A percentile compares a stretch with the other conserved stretches of the same genome.
These are phyloP conservation scores for Drosophila mauritiana DNA, from an alignment of 1,140 invertebrate species.

Conservation along the genomic window DNA sequence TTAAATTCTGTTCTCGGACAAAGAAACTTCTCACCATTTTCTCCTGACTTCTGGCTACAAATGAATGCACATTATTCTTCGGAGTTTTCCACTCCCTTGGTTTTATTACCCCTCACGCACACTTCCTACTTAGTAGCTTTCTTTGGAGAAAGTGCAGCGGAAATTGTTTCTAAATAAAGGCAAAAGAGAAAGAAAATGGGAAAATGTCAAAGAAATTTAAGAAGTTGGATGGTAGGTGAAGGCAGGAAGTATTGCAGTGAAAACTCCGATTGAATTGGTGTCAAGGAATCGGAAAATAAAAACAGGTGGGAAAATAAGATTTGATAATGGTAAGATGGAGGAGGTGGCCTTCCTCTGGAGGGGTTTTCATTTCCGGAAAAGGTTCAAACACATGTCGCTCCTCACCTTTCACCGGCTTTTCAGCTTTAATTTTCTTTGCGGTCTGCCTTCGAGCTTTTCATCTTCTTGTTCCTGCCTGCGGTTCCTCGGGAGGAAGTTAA, in stretches of 20 bases:
- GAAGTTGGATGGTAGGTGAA: background rate
- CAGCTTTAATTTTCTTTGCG: slow-evolving; percentile 38
- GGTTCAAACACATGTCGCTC: slow-evolving; percentile 26
- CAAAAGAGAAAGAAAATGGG: slow-evolving; percentile 24
- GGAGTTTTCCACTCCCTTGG: slow-evolving; percentile 2
- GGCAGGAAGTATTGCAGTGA: slow-evolving; percentile 15
- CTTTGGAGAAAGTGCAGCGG: slow-evolving; percentile 27
- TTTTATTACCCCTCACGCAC: background rate
- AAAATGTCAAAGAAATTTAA: slow-evolving; percentile 45
- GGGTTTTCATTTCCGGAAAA: slow-evolving; percentile 34
- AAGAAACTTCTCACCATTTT: slow-evolving; percentile 28
- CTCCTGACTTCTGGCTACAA: slow-evolving; percentile 14
- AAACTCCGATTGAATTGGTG: slow-evolving; percentile 37
- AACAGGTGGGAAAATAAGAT: background rate
- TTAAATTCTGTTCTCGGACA: slow-evolving; percentile 20
- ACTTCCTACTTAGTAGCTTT: slow-evolving; percentile 2
- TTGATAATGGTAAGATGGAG: background rate
- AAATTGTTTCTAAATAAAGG: slow-evolving; percentile 53
- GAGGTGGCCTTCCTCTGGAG: background rate
- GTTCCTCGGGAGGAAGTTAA: slow-evolving; percentile 13
- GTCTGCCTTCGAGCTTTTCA: slow-evolving; percentile 15
- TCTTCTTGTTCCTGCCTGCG: slow-evolving; percentile 5
- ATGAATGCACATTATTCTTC: slow-evolving; percentile 26
- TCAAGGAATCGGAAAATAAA: slow-evolving; percentile 20
- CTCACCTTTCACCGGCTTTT: slow-evolving; percentile 31